phyloP scores from a whole-genome alignment of 2,113 vertebrate genomes.

The Bubo scandiacus region DNA sequence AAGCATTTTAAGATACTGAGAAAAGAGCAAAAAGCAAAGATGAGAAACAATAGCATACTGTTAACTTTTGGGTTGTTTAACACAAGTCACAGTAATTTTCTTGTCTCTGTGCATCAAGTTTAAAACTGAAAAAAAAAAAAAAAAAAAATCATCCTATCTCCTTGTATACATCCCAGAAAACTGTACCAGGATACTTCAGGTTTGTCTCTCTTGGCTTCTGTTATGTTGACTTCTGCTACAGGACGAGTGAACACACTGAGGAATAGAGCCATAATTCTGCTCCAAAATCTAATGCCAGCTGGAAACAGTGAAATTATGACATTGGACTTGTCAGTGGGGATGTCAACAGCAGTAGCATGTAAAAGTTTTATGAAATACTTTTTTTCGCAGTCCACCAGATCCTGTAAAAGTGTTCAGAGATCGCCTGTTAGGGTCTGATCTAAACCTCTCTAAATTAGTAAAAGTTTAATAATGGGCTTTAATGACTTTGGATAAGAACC shows the following conservation, averaged over 20 bases:
- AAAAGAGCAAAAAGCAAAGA: constrained; percentile 41
- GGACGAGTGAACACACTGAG: constrained; percentile 52
- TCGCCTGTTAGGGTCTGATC: not conserved
- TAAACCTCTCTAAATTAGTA: not conserved
- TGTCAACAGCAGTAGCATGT: constrained; percentile 50
- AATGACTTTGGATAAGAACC: not conserved
- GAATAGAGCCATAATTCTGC: constrained; percentile 66
- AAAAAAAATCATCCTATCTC: not conserved
- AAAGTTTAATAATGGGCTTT: not conserved
- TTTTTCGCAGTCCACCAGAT: constrained; percentile 27
- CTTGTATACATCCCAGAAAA: not conserved
- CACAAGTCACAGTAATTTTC: not conserved
- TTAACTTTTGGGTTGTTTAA: constrained; percentile 17
- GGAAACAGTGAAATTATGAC: constrained; percentile 64
- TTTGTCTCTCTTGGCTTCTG: constrained; percentile 55
- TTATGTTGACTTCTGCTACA: constrained; percentile 59
- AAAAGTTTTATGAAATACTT: constrained; percentile 36
- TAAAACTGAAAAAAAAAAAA: not conserved
- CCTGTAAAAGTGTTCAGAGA: not conserved
- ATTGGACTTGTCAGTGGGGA: constrained; percentile 53
- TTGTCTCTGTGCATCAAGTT: constrained; percentile 7
- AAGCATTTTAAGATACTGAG: constrained; percentile 12
- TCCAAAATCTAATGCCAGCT: constrained; percentile 59
- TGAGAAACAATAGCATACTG: constrained; percentile 35
- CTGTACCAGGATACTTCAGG: not conserved